Percentiles rank a stretch among this genome's conserved stretches.
These are phyloP conservation scores for Bradysia coprophila DNA, from an alignment of 1,140 invertebrate genomes.

Conservation along the genomic window DNA sequence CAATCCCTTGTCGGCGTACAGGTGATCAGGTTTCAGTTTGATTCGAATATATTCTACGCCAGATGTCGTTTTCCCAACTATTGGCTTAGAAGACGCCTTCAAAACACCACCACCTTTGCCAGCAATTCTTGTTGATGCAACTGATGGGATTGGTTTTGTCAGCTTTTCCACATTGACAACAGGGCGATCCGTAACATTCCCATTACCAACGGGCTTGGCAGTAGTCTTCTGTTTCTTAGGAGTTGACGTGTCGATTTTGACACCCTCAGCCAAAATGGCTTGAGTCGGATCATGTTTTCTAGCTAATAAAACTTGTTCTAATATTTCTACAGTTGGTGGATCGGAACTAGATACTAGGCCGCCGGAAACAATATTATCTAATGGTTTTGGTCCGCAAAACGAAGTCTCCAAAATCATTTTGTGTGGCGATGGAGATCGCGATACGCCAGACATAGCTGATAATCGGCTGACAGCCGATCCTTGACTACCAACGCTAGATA, in stretches of 20 bases:
- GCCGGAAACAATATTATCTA: slow-evolving; percentile 26
- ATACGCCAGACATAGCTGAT: slow-evolving; percentile 46
- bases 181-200: slow-evolving; percentile 4
- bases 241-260: slow-evolving; percentile 16
- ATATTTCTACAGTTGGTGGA: slow-evolving; percentile 29
- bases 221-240: slow-evolving; percentile 10
- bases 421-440: slow-evolving; percentile 68
- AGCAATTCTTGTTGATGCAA: slow-evolving; percentile 1
- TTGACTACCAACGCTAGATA: slow-evolving; percentile 56
- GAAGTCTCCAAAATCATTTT: slow-evolving; percentile 76
- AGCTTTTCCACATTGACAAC: slow-evolving; percentile 1
- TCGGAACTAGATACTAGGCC: slow-evolving; percentile 22
- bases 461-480: slow-evolving; percentile 43
- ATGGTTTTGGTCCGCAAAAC: slow-evolving; percentile 64
- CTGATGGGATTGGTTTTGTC: background rate
- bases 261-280: slow-evolving; percentile 31
- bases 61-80: slow-evolving; percentile 19
- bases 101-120: background rate
- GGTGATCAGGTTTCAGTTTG: slow-evolving; percentile 39
- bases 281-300: slow-evolving; percentile 33
- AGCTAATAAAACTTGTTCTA: slow-evolving; percentile 43
- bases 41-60: slow-evolving; percentile 40
- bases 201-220: slow-evolving; percentile 11
- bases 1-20: slow-evolving; percentile 33
- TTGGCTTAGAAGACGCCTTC: slow-evolving; percentile 12